Evolutionary conservation across 2,113 vertebrate genomes (phyloP), one percentile per base, ranked within the genome.

Genomic region (Gobiocypris rarus): DNA sequence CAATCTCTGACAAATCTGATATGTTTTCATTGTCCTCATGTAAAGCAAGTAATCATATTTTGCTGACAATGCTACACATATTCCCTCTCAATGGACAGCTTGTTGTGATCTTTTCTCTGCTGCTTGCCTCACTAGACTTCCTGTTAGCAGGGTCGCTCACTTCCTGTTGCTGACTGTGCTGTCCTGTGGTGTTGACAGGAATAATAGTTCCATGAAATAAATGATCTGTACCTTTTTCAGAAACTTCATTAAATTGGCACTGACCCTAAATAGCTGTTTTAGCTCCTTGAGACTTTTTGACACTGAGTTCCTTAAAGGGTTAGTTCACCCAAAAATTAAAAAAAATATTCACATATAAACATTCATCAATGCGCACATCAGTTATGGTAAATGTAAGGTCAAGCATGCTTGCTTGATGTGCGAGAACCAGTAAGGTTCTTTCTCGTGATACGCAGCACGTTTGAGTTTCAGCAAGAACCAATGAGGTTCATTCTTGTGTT

Each of bases 161-260:
- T 83, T 88, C 86, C 82, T 86, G n/a, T 14, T 74, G 75, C 76
- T 86, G 84, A 86, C 28, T 5, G 14, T 59, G 86, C 84, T 24
- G 77, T 86, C 43, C 63, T 34, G 38, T 11, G 0, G 28, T 28
- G 73, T 22, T 85, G 82, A 87, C 78, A 83, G 84, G 54, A 70
- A 58, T 77, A 75, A 76, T 58, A 74, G 59, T 48, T 69, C 31
- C 50, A 80, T 84, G 83, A 86, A 79, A 85, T 77, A 86, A 79
- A 85, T 77, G 50, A 74, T 83, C 31, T 9, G 17, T 11, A n/a
- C 34, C 26, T 52, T 65, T 75, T 31, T 56, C 28, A 67, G 48
- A 56, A 1, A 17, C 38, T 34, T 28, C 45, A 28, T 34, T 58
- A 17, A 83, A 41, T 34, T 11, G 61, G 83, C 19, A 17, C 56